Conservation (phyloP, 2,113 vertebrate genomes). For the Myrmecophaga tridactyla region DNA sequence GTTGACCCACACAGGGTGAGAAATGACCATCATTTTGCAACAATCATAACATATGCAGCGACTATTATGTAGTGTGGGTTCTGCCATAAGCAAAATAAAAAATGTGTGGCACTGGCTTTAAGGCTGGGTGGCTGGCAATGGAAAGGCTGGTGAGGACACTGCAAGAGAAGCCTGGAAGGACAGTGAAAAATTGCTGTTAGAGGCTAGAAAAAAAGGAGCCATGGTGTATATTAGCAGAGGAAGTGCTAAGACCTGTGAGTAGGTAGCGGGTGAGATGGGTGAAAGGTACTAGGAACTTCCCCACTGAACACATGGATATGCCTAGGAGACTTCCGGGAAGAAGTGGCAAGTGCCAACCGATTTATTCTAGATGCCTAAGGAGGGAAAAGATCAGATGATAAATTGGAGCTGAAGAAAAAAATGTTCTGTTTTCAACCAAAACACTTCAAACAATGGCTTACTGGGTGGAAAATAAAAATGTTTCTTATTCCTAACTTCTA, state of each 20-base stretch:
- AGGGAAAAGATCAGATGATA: not conserved
- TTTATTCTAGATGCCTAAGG: not conserved
- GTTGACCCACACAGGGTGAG: not conserved
- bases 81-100: not conserved
- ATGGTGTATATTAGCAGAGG: not conserved
- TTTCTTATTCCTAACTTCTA: not conserved
- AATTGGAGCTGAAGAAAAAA: not conserved
- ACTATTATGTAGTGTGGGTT: not conserved
- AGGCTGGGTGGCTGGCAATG: no score
- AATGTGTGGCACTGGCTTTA: no score
- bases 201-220: not conserved
- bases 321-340: not conserved
- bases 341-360: not conserved
- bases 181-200: not conserved
- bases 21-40: not conserved
- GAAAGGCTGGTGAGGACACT: no score
- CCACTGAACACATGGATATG: not conserved
- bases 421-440: not conserved
- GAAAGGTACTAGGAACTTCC: not conserved
- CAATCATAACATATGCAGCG: not conserved
- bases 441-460: not conserved
- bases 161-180: no score
- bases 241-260: not conserved
- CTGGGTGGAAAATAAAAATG: not conserved
- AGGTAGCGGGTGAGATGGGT: no score